Base-by-base conservation (phyloP, 2,888 invertebrate species). In the Capitulum mitella region DNA sequence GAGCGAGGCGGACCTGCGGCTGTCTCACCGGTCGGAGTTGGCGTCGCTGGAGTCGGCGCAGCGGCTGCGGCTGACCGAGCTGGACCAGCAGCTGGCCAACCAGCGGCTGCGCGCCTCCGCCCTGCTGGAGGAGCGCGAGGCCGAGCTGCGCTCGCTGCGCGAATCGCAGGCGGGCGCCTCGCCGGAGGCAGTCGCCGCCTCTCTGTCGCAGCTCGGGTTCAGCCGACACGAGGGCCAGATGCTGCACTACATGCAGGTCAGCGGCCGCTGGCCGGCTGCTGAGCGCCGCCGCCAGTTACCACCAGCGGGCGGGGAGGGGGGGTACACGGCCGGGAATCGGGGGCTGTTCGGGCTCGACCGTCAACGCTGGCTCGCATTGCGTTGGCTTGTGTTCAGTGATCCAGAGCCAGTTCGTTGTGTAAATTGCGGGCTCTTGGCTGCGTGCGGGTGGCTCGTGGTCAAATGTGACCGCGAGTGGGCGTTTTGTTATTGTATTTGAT, bases 41-140 rank as follows among this genome's bases (percentile, higher is more conserved):
- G 83, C 76, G 82, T 85, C 81, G 78, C 84, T 80, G 16, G 89
- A 90, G 81, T 87, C 86, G 61, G 89, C 89, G 80, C 87, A 86
- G 81, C 87, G 88, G 43, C 86, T 86, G 32, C 89, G 88, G 82
- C 84, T 89, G 1, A 86, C 88, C 22, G 88, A 89, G 64, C 84
- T 93, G 78, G 93, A 94, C 84, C 91, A 92, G 82, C 91, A 93
- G 83, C 86, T 92, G 78, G 77, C 81, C 19, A 64, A 78, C 32
- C 81, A 95, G 84, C 87, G 95, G 0, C 92, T 92, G 78, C 87
- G 95, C 58, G 93, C 94, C 54, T 87, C 94, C 16, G 89, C 90
- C 3, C 85, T 95, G 40, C 86, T 96, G 54, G 91, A 92, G 29
- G 95, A 95, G 83, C 93, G 94, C 46, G 95, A 95, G 82, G 89